Evolutionary conservation across 2,888 invertebrate genomes (phyloP).

Genomic region (Oasisia sp.): DNA sequence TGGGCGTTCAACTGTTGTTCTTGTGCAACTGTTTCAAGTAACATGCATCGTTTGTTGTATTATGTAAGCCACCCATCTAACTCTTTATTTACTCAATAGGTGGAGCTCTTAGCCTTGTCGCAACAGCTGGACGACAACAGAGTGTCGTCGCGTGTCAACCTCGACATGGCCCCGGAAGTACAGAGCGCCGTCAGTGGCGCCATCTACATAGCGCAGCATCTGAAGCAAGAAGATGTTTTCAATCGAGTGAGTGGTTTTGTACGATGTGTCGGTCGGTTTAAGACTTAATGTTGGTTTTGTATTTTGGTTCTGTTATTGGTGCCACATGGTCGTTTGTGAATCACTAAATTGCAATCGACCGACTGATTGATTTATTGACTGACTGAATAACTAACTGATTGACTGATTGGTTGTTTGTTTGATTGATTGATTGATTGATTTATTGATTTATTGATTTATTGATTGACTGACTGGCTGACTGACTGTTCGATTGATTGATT

Average conservation of each 20-base stretch:
- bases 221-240: constrained; percentile 44
- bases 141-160: not conserved
- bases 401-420: too few relatives aligned
- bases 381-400: too few relatives aligned
- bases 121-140: constrained; percentile 39
- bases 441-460: too few relatives aligned
- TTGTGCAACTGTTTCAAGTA: not conserved
- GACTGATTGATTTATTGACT: too few relatives aligned
- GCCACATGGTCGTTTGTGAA: too few relatives aligned
- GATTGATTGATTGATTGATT: too few relatives aligned
- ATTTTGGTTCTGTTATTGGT: too few relatives aligned
- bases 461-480: too few relatives aligned
- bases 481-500: too few relatives aligned
- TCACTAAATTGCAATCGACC: too few relatives aligned
- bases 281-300: too few relatives aligned
- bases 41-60: not conserved
- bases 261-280: not conserved
- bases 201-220: constrained; percentile 45
- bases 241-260: constrained; percentile 37
- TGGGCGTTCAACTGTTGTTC: not conserved
- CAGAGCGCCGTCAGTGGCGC: constrained; percentile 45
- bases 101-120: constrained; percentile 42
- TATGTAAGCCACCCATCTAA: not conserved
- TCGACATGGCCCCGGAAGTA: constrained; percentile 39
- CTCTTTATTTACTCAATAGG: constrained; percentile 27